Evolutionary conservation across 2,113 vertebrate species (phyloP).

Genomic region (Alethe castanea): DNA sequence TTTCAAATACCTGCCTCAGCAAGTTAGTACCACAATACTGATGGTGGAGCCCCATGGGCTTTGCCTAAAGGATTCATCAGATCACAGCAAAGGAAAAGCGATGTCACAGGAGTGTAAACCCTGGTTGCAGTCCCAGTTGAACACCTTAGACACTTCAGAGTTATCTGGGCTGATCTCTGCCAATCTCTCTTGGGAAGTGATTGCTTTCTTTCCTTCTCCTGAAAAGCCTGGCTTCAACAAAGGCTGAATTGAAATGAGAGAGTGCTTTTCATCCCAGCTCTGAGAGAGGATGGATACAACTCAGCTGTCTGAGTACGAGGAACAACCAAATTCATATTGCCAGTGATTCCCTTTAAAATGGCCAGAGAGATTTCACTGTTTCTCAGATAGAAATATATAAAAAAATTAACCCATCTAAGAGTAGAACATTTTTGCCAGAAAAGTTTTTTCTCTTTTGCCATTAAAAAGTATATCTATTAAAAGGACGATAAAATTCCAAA

Average conservation of each 20-base stretch:
- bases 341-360: not conserved
- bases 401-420: not conserved
- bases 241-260: not conserved
- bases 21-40: not conserved
- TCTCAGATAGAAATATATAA: not conserved
- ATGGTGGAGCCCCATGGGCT: rapidly evolving
- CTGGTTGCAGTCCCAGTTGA: not conserved
- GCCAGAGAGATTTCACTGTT: not conserved
- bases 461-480: not conserved
- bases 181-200: not conserved
- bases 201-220: not conserved
- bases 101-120: not conserved
- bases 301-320: rapidly evolving
- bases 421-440: not conserved
- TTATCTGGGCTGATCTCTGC: not conserved
- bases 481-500: not conserved
- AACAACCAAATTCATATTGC: not conserved
- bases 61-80: not conserved
- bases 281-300: not conserved
- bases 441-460: not conserved
- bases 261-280: rapidly evolving
- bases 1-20: not conserved
- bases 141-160: not conserved
- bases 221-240: not conserved
- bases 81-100: not conserved